Percentiles rank a stretch among this genome's conserved stretches.
phyloP scores from a whole-genome alignment of 2,888 invertebrate genomes.

The Dysmachus trigonus region DNA sequence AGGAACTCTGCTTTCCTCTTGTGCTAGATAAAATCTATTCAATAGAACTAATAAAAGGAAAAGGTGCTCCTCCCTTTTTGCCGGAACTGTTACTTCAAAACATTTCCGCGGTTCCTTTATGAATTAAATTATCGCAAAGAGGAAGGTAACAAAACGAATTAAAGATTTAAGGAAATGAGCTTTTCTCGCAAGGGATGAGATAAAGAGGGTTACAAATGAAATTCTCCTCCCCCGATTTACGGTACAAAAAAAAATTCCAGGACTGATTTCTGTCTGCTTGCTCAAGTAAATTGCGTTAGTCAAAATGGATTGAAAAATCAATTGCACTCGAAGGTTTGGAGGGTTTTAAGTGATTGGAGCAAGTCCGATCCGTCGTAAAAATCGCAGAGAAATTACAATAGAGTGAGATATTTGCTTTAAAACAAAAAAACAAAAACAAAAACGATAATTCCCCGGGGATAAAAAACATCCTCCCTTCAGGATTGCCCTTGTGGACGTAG shows the following conservation, averaged over 20 bases:
- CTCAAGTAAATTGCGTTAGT: not conserved
- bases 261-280: not conserved
- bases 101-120: not conserved
- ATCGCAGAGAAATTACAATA: not conserved
- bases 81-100: not conserved
- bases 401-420: not conserved
- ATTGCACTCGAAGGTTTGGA: not conserved
- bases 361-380: not conserved
- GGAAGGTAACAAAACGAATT: not conserved
- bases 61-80: not conserved
- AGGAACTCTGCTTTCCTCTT: not conserved
- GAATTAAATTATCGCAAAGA: not conserved
- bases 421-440: not conserved
- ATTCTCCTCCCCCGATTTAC: not conserved
- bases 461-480: not conserved
- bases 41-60: not conserved
- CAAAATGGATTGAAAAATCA: not conserved
- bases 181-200: not conserved
- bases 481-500: not conserved
- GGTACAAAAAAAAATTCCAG: not conserved
- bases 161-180: not conserved
- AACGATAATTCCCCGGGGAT: not conserved
- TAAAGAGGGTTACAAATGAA: not conserved
- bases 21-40: not conserved
- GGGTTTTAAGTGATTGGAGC: not conserved